Evolutionary conservation across 1,140 invertebrate genomes (phyloP), one percentile per base, ranked within the genome.

Genomic region (Conus ventricosus): DNA sequence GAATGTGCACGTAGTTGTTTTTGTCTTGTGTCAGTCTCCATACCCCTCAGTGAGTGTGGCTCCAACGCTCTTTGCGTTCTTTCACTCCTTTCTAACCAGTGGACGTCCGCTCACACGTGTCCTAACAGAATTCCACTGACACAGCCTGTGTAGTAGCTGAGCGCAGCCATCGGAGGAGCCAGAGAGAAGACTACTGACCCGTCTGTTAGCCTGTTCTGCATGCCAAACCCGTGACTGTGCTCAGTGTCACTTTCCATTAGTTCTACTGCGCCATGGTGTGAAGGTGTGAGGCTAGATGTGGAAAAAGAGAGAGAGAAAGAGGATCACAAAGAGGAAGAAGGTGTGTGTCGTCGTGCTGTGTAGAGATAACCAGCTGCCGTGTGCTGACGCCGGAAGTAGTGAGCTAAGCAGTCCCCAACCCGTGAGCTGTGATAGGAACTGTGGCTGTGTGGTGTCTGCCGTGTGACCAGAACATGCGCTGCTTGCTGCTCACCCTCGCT

Each of bases 1-100:
- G 75, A 80, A 80, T 80, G 71, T 87, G 85, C 85, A 87, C 85
- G 71, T 86, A 13, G 63, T 8, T 84, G 82, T 84, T 54, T 39
- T 63, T 25, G n/a, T 63, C 82, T 27, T 67, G 80, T 81, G 80
- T 23, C 10, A 13, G 51, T 13, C 25, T 39, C 7, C 25, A 51
- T 55, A 53, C 53, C 27, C 76, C 39, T 78, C 76, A 81, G 39
- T 15, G 57, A 15, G 57, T 11, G 1, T 81, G 20, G 39, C 76
- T 51, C 7, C 76, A 78, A 78, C 76, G 11, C 76, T 78, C 20
- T 7, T 7, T 51, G 17, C n/a, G 7, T 39, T 54, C 80, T 23
- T 23, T 54, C 17, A 53, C 80, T 81, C 51, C 80, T 81, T 53
- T 53, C 80, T 81, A 81, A 81, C 80, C 80, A 54, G 51, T 23